Conservation (phyloP, 2,888 invertebrate species). For the Meiosimyza platycephala region DNA sequence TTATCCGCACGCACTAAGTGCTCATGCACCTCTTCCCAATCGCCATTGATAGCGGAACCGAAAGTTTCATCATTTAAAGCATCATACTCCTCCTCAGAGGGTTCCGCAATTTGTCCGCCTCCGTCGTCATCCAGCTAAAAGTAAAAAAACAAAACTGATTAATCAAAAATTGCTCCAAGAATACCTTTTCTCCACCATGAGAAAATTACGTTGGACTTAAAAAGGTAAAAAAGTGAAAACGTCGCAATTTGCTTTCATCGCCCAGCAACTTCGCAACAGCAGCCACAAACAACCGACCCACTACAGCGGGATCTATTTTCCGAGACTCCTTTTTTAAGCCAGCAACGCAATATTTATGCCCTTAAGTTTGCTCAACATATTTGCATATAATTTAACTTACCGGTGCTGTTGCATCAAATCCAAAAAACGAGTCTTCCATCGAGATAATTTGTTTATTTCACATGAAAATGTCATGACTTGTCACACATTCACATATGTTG, state of each 20-base stretch:
- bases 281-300: not conserved
- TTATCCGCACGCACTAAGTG: slow-evolving; percentile 70
- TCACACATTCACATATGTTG: slow-evolving; percentile 68
- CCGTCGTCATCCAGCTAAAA: slow-evolving; percentile 60
- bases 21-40: slow-evolving; percentile 81
- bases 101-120: slow-evolving; percentile 72
- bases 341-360: too few species aligned
- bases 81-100: slow-evolving; percentile 87
- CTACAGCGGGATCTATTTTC: not conserved
- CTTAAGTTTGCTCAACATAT: too few species aligned
- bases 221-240: slow-evolving; percentile 16
- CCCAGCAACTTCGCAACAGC: not conserved
- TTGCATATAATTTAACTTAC: slow-evolving; percentile 70
- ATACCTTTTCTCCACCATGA: not conserved
- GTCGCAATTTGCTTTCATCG: slow-evolving; percentile 10
- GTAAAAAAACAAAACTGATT: slow-evolving; percentile 22
- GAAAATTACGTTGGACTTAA: not conserved
- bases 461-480: slow-evolving; percentile 76
- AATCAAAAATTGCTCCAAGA: not conserved
- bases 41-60: slow-evolving; percentile 79
- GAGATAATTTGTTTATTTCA: slow-evolving; percentile 71
- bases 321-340: too few species aligned
- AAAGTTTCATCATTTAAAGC: slow-evolving; percentile 94
- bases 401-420: slow-evolving; percentile 82
- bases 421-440: slow-evolving; percentile 92